A percentile compares a stretch with the other conserved stretches of the same genome.
Evolutionary conservation across 1,140 invertebrate species (phyloP).

Genomic region (Pseudoatta argentina): DNA sequence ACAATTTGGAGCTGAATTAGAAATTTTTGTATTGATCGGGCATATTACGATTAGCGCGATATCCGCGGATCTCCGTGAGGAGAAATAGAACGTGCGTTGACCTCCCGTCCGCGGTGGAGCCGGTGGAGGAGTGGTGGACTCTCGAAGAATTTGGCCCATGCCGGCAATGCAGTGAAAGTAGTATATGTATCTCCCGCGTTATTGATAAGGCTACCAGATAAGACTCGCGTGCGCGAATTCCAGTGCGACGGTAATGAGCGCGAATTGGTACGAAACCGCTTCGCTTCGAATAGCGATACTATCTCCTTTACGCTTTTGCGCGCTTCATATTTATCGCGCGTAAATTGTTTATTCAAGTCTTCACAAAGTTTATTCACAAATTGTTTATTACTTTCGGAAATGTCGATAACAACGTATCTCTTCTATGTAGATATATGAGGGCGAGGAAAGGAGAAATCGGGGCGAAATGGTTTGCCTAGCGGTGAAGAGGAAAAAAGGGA

Average conservation of each 20-base stretch:
- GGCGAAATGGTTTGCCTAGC: not conserved
- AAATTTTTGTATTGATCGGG: too few relatives aligned
- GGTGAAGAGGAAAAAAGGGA: slow-evolving; percentile 16
- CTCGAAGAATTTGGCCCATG: slow-evolving; percentile 50
- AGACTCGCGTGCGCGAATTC: slow-evolving; percentile 29
- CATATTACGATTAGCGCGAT: not conserved
- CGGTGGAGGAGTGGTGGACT: not conserved
- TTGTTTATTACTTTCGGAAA: not conserved
- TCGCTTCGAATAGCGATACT: slow-evolving; percentile 18
- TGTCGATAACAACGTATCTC: not conserved
- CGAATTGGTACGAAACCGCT: slow-evolving; percentile 44
- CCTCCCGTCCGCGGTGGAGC: not conserved
- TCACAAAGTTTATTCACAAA: too few relatives aligned
- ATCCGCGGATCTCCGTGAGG: not conserved
- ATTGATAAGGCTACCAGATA: slow-evolving; percentile 48
- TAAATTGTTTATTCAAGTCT: slow-evolving; percentile 15
- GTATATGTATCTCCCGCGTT: slow-evolving; percentile 20
- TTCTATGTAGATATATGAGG: not conserved
- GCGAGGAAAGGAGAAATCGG: not conserved
- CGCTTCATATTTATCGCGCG: slow-evolving; percentile 11
- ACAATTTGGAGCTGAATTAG: too few relatives aligned
- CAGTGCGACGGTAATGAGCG: slow-evolving; percentile 44
- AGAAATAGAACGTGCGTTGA: slow-evolving; percentile 37
- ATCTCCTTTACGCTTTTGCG: slow-evolving; percentile 19
- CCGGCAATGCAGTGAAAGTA: slow-evolving; percentile 51